Evolutionary conservation across 1,140 invertebrate genomes (phyloP).

Genomic region (Monomorium pharaonis): DNA sequence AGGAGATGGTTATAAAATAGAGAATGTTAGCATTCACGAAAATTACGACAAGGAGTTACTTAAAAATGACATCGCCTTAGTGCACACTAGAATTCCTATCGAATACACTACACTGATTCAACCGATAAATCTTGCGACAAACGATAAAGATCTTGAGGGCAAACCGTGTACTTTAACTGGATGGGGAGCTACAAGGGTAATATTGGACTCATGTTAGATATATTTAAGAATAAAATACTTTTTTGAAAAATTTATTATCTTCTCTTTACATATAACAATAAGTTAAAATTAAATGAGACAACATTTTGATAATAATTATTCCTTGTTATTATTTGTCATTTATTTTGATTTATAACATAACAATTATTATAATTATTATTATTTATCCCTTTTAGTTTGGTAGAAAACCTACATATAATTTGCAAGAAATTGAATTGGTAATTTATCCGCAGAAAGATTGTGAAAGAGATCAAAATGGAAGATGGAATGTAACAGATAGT

Average conservation of each 20-base stretch:
- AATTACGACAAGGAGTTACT: constrained; percentile 55
- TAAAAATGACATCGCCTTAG: constrained; percentile 81
- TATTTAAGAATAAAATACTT: background rate
- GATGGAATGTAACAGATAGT: background rate
- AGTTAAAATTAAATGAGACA: background rate
- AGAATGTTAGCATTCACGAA: constrained; percentile 73
- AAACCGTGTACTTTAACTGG: constrained; percentile 74
- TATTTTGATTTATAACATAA: background rate
- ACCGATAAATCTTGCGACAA: constrained; percentile 19
- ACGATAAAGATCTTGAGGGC: background rate
- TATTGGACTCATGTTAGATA: background rate
- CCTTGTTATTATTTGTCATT: background rate
- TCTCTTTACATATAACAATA: background rate
- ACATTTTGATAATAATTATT: background rate
- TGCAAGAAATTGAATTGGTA: background rate
- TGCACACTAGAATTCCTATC: constrained; percentile 73
- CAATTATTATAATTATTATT: too few species aligned
- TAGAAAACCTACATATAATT: background rate
- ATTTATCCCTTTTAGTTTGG: background rate
- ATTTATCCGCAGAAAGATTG: background rate
- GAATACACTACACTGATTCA: constrained; percentile 67
- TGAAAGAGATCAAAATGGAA: background rate
- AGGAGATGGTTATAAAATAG: constrained; percentile 54
- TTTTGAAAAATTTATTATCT: background rate
- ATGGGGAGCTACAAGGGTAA: constrained; percentile 77